Conservation (phyloP, 2,888 invertebrate species). For the Portevinia maculata region DNA sequence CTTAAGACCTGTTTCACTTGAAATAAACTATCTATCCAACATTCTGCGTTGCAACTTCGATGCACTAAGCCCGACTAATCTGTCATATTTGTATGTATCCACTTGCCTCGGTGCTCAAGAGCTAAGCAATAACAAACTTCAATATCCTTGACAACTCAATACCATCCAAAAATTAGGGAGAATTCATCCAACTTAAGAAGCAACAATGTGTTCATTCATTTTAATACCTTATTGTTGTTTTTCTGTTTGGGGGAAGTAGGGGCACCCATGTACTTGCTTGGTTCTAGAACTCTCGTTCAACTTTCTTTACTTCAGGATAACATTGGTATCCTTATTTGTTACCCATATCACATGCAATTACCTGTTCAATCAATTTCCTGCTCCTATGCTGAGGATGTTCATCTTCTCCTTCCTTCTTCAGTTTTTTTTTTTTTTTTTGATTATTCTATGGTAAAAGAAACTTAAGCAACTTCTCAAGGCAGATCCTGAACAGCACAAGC, state of each 20-base stretch:
- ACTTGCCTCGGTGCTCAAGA: constrained; percentile 13
- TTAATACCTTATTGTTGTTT: constrained; percentile 48
- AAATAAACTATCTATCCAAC: constrained; percentile 33
- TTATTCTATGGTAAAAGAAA: constrained; percentile 49
- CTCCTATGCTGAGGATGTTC: constrained; percentile 45
- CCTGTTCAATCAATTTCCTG: constrained; percentile 74
- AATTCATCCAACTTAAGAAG: constrained; percentile 70
- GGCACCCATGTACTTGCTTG: constrained; percentile 27
- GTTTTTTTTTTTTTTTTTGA: constrained; percentile 32
- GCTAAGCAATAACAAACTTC: constrained; percentile 53
- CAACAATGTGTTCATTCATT: constrained; percentile 73
- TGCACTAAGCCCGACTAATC: constrained; percentile 44
- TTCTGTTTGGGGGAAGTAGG: background rate
- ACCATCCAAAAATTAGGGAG: constrained; percentile 62
- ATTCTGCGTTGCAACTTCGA: constrained; percentile 35
- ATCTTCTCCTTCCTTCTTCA: constrained; percentile 10
- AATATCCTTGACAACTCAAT: constrained; percentile 71
- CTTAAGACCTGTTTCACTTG: constrained; percentile 17
- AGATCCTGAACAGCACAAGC: constrained; percentile 32
- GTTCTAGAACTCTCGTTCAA: constrained; percentile 57
- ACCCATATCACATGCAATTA: constrained; percentile 74
- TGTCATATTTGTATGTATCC: background rate
- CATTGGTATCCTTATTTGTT: constrained; percentile 74
- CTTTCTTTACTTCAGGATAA: constrained; percentile 69
- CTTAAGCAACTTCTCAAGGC: constrained; percentile 54